Base-by-base conservation (phyloP, 1,140 invertebrate genomes). In the Drosophila sulfurigaster region DNA sequence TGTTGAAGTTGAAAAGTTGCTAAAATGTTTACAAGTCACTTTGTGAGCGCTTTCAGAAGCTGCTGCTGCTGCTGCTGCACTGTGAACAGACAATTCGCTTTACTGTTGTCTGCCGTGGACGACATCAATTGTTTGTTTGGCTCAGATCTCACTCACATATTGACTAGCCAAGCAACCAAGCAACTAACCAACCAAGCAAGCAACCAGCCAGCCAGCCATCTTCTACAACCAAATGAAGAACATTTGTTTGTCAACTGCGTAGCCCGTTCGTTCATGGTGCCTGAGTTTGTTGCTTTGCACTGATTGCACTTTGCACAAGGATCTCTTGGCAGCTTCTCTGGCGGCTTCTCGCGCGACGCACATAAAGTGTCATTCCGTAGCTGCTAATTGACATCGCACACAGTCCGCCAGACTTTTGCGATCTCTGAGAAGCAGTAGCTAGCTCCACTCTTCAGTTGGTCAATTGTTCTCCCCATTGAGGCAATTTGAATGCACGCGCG, bases 321-420 rank as follows among this genome's bases (percentile, higher is more conserved):
- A 83, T 75, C 75, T 66, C 30, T 25, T 25, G 30, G 30, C 5
- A 32, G 7, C 30, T 32, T 8, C 35, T 16, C 69, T 52, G 30
- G 74, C 74, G 56, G 75, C 79, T 77, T 75, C 75, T 82, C 75
- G 82, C 77, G 80, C 82, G 75, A 91, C 87, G 88, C 87, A 91
- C 88, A 91, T 91, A 91, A 91, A 91, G 88, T 91, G 88, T 91
- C 88, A 87, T 91, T 91, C 88, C 88, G 82, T 83, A 81, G 82
- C 88, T 91, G 88, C 88, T 91, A 91, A 91, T 91, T 91, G 88
- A 91, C 88, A 91, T 91, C 81, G 88, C 88, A 91, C 88, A 91
- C 88, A 91, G 73, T 25, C 60, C 75, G 72, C 69, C 82, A 80
- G 80, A 71, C 59, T 62, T 25, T 58, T 58, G 58, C 25, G 15